phyloP scores from a whole-genome alignment of 2,113 vertebrate genomes.

The Perca flavescens region DNA sequence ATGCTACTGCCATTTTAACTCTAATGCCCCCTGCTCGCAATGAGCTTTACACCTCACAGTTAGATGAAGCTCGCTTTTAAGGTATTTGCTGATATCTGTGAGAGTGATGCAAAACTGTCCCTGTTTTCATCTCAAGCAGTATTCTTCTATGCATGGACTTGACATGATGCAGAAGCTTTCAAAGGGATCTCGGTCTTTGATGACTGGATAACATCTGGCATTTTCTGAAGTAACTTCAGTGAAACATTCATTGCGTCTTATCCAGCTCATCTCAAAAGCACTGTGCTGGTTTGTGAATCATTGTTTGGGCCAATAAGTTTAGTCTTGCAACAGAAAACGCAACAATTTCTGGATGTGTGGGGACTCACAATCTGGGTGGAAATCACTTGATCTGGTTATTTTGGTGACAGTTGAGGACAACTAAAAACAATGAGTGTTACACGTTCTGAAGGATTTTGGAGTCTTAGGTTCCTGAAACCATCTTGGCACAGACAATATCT shows the following conservation, averaged over 20 bases:
- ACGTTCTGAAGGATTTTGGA: not conserved
- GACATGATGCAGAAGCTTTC: slow-evolving; percentile 34
- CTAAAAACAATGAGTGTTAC: not conserved
- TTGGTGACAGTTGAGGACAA: slow-evolving; percentile 3
- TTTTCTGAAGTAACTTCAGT: slow-evolving; percentile 50
- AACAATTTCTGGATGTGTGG: not conserved
- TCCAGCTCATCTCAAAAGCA: slow-evolving; percentile 21
- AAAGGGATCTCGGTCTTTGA: slow-evolving; percentile 43
- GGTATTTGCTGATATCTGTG: slow-evolving; percentile 36
- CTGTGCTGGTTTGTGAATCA: slow-evolving; percentile 11
- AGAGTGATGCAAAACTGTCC: slow-evolving; percentile 32
- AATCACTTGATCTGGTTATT: slow-evolving; percentile 10
- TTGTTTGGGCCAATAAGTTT: slow-evolving; percentile 15
- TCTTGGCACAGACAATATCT: not conserved
- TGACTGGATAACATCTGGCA: slow-evolving; percentile 28
- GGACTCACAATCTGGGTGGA: not conserved
- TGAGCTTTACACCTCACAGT: not conserved
- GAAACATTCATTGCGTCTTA: slow-evolving; percentile 41
- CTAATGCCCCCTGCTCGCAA: slow-evolving; percentile 2
- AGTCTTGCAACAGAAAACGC: slow-evolving; percentile 14
- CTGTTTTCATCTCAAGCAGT: slow-evolving; percentile 44
- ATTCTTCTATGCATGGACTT: slow-evolving; percentile 23
- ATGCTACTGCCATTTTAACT: slow-evolving; percentile 22
- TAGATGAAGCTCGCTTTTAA: slow-evolving; percentile 24
- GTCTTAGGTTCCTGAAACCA: not conserved